These are phyloP conservation scores for Tachysurus vachellii DNA, from an alignment of 2,113 vertebrate species.

Conservation along the genomic window DNA sequence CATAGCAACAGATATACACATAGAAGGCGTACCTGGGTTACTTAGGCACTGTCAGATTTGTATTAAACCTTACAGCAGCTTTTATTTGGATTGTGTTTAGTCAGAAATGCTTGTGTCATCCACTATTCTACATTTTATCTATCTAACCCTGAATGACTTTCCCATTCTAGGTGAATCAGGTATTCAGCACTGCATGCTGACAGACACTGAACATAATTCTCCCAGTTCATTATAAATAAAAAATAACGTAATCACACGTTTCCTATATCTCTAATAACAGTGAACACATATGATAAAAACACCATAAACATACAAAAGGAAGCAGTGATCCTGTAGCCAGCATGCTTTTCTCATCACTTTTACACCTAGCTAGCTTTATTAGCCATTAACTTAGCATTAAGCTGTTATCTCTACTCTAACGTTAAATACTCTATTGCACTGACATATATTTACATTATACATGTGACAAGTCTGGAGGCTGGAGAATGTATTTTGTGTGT, in stretches of 20 bases:
- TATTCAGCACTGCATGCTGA: neutral
- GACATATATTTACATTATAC: neutral
- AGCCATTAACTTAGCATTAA: neutral
- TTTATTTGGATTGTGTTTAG: neutral
- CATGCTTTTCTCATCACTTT: constrained; percentile 1
- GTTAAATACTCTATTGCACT: neutral
- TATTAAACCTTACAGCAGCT: neutral
- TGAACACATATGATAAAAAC: neutral
- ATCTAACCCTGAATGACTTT: neutral
- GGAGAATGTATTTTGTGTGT: neutral
- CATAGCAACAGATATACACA: neutral
- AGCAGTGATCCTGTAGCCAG: neutral
- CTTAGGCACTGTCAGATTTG: no score
- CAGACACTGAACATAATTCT: neutral
- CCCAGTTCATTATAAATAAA: neutral
- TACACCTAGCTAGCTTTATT: neutral
- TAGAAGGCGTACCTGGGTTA: neutral
- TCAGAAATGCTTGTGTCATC: neutral
- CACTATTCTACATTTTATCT: neutral
- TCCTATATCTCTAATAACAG: neutral
- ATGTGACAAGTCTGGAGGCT: neutral
- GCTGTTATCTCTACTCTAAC: neutral
- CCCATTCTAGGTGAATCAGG: neutral
- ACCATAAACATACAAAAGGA: neutral
- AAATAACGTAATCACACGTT: neutral